These are phyloP conservation scores for Ormyrus nitidulus DNA, from an alignment of 2,888 invertebrate genomes.

Conservation along the genomic window DNA sequence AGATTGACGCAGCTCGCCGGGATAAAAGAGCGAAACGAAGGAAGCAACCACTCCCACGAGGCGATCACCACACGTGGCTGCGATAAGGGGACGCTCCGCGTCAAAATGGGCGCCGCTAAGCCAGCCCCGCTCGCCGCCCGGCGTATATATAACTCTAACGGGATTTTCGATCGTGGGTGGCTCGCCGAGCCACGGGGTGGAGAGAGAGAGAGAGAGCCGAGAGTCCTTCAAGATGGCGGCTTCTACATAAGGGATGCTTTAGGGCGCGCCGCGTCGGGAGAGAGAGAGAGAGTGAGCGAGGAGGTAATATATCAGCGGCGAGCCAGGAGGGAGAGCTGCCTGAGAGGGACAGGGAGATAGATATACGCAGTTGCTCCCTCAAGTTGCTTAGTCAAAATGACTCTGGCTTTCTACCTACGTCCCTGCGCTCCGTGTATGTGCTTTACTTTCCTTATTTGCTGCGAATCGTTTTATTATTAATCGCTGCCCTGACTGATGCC, in stretches of 20 bases:
- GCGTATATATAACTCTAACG: constrained; percentile 72
- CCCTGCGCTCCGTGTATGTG: neutral
- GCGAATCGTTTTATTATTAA: constrained; percentile 20
- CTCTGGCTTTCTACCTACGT: constrained; percentile 23
- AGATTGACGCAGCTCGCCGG: neutral
- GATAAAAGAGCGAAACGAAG: constrained; percentile 33
- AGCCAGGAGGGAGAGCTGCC: neutral
- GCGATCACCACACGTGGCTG: constrained; percentile 43
- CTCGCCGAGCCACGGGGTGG: constrained; percentile 40
- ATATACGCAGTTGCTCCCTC: constrained; percentile 20
- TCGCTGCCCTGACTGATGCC: neutral
- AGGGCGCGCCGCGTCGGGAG: constrained; percentile 64
- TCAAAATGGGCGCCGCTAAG: constrained; percentile 75
- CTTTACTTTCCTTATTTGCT: neutral
- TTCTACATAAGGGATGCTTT: constrained; percentile 72
- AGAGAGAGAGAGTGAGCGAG: constrained; percentile 65
- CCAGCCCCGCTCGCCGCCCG: constrained; percentile 54
- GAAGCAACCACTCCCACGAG: constrained; percentile 24
- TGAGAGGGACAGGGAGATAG: constrained; percentile 23
- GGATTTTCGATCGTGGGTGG: constrained; percentile 75
- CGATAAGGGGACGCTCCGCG: constrained; percentile 65
- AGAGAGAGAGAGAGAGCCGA: constrained; percentile 57
- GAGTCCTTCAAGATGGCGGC: constrained; percentile 75
- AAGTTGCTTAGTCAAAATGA: constrained; percentile 56
- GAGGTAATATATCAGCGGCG: constrained; percentile 73